A percentile compares a stretch with the other conserved stretches of the same genome.
Evolutionary conservation across 1,140 invertebrate species (phyloP).

Genomic region (Drosophila athabasca): DNA sequence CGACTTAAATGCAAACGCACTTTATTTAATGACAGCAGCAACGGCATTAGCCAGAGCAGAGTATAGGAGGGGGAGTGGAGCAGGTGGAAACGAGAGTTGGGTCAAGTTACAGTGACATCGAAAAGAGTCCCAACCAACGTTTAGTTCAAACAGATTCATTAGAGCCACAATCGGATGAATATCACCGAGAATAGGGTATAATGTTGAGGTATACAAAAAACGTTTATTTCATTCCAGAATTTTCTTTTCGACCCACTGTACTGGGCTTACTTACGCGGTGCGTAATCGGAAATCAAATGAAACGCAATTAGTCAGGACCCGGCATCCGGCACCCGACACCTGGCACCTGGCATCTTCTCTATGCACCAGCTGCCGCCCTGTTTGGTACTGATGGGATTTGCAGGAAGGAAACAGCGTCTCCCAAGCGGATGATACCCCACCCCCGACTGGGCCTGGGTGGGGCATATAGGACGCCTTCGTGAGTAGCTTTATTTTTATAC

Average conservation of each 20-base stretch:
- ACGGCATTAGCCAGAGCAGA: not conserved
- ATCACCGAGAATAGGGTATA: no score
- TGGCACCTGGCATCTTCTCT: constrained; percentile 2
- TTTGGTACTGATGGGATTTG: constrained; percentile 58
- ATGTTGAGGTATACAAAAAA: no score
- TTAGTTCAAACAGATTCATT: no score
- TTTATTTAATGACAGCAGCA: constrained; percentile 66
- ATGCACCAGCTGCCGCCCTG: constrained; percentile 14
- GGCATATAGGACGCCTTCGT: constrained; percentile 6
- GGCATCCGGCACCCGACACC: not conserved
- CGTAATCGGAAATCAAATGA: constrained; percentile 35
- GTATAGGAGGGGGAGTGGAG: not conserved
- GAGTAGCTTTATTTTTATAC: constrained; percentile 41
- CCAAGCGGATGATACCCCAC: constrained; percentile 8
- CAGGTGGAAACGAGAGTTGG: not conserved
- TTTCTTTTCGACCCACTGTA: not conserved
- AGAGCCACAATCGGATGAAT: no score
- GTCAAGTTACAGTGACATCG: not conserved
- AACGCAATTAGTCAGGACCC: constrained; percentile 54
- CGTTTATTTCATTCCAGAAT: no score
- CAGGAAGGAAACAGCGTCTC: not conserved
- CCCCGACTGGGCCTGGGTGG: not conserved
- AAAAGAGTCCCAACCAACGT: no score
- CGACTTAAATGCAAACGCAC: constrained; percentile 65
- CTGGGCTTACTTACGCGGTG: not conserved